A percentile compares a stretch with the other conserved stretches of the same genome.
Evolutionary conservation across 1,140 invertebrate species (phyloP).

Genomic region (Eciton burchellii): DNA sequence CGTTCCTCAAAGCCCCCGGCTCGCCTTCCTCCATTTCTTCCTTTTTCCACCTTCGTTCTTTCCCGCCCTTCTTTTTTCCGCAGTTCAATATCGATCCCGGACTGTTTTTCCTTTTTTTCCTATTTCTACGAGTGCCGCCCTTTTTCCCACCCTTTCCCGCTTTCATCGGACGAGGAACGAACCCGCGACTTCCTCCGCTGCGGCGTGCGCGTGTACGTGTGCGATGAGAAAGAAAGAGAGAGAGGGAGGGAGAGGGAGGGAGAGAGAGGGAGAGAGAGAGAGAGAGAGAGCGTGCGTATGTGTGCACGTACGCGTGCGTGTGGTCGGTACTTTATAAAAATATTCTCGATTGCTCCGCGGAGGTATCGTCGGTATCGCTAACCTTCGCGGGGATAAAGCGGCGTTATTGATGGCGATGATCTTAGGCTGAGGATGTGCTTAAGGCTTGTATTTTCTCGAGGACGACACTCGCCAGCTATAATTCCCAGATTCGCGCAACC

Average conservation of each 20-base stretch:
- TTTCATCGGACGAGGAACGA: constrained; percentile 71
- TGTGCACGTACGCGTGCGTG: neutral
- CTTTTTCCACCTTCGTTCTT: constrained; percentile 71
- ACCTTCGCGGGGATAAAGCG: constrained; percentile 31
- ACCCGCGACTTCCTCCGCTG: constrained; percentile 54
- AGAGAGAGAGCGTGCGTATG: neutral
- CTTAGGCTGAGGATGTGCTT: constrained; percentile 47
- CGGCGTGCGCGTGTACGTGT: neutral
- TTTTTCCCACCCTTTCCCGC: constrained; percentile 75
- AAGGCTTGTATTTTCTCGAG: constrained; percentile 46
- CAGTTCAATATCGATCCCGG: constrained; percentile 72
- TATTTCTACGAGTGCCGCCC: constrained; percentile 74
- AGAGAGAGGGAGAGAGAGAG: no score
- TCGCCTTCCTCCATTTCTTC: constrained; percentile 66
- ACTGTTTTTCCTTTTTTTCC: constrained; percentile 71
- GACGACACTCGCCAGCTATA: constrained; percentile 46
- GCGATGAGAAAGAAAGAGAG: no score
- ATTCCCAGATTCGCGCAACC: constrained; percentile 46
- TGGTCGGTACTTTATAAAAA: constrained; percentile 59
- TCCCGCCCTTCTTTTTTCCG: constrained; percentile 65
- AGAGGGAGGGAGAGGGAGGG: no score
- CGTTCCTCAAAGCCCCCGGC: constrained; percentile 67
- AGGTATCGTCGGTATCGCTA: constrained; percentile 47
- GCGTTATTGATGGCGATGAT: constrained; percentile 54
- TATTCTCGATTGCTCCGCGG: constrained; percentile 59